Base-by-base conservation (phyloP, 1,140 invertebrate species). In the Saccostrea echinata region DNA sequence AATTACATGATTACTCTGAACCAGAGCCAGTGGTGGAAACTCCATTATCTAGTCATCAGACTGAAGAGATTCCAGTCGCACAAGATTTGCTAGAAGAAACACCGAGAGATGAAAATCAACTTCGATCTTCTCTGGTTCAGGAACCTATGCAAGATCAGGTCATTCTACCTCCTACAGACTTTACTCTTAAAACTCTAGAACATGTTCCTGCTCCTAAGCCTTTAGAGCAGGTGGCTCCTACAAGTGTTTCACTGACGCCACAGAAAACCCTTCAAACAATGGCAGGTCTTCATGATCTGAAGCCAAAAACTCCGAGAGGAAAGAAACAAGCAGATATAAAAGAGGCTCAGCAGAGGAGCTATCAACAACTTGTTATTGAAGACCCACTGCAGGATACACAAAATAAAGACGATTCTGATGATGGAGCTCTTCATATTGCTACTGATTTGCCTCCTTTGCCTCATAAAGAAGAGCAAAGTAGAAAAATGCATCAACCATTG, bases 391-490 rank as follows among this genome's bases (percentile, higher is more conserved):
- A 27, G 30, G 85, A 86, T 80, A 71, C 24, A 52, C 61, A 86
- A 11, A 86, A 85, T 85, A 61, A 57, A 3, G 86, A 90, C 71
- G 88, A 89, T 84, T 88, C 88, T 85, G 90, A 88, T 89, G 90
- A 88, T 84, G 88, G 84, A 71, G 88, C 76, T 27, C 68, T 90
- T 51, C 90, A 90, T 18, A 90, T 90, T 76, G 90, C 88, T n/a
- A 86, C 88, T 84, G 90, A 90, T 71, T 80, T 88, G 18, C 90
- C 90, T 16, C 11, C 43, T 61, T 12, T 53, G n/a, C n/a, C 81
- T 68, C 81, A n/a, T 16, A 51, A 21, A 51, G 81, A 52, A 51
- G 35, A 43, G 8, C 81, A 82, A 53, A 18, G 12, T 18, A 82
- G 21, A 27, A 24, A 27, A 43, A 51, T 51, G 11, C 30, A 84